These are phyloP conservation scores for Papilio polyxenes DNA, from an alignment of 1,140 invertebrate species.

Conservation along the genomic window DNA sequence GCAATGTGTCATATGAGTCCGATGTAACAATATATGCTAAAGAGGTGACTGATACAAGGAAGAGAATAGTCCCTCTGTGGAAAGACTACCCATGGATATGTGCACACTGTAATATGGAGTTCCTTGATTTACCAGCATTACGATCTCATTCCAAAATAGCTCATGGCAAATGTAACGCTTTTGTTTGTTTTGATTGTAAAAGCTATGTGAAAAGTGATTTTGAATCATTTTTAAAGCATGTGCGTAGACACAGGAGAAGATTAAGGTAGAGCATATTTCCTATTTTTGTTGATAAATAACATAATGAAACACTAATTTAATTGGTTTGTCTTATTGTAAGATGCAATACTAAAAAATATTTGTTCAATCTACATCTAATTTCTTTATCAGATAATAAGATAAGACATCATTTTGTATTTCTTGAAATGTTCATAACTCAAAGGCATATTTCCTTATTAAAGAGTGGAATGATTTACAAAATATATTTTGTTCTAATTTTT, in stretches of 20 bases:
- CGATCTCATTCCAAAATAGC: slow-evolving; percentile 60
- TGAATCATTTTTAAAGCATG: slow-evolving; percentile 59
- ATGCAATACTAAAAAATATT: not conserved
- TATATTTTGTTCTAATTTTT: no score
- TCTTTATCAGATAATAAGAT: not conserved
- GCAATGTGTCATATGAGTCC: slow-evolving; percentile 50
- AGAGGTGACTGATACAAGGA: slow-evolving; percentile 49
- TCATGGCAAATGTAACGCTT: slow-evolving; percentile 64
- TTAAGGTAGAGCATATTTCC: slow-evolving; percentile 48
- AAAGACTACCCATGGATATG: slow-evolving; percentile 69
- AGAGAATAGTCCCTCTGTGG: slow-evolving; percentile 53
- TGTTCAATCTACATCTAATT: not conserved
- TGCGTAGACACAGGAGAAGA: slow-evolving; percentile 55
- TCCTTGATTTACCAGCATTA: slow-evolving; percentile 59
- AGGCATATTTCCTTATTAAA: no score
- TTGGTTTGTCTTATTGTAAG: no score
- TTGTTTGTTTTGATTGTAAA: slow-evolving; percentile 64
- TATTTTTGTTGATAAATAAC: not conserved
- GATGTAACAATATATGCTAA: slow-evolving; percentile 56
- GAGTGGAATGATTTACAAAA: no score
- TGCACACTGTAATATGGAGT: slow-evolving; percentile 65
- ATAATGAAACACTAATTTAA: not conserved
- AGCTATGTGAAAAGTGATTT: slow-evolving; percentile 52
- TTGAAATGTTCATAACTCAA: no score
- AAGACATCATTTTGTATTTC: no score